Evolutionary conservation across 2,797 vertebrate species (phyloP).

Genomic region (Typhlichthys eigenmanni): DNA sequence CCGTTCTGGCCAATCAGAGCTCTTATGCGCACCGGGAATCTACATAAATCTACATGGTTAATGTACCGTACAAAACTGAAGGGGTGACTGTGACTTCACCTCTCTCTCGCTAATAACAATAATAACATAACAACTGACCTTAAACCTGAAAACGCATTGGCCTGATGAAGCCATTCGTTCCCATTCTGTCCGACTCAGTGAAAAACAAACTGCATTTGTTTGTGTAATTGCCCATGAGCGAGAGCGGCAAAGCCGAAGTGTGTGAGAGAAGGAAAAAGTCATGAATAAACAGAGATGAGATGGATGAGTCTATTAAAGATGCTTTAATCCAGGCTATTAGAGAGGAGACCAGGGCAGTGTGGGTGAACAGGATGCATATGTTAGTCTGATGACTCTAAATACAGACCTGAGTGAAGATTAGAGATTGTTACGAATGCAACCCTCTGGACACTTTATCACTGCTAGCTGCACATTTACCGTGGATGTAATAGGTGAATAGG

Average conservation of each 20-base stretch:
- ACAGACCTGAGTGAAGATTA: conserved; percentile 50
- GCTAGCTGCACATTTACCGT: not conserved
- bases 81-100: conserved; percentile 56
- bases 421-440: conserved; percentile 55
- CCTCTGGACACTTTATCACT: not conserved
- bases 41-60: conserved; percentile 71
- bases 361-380: conserved; percentile 51
- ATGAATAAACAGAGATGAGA: conserved; percentile 71
- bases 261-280: conserved; percentile 30
- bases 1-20: conserved; percentile 53
- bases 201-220: conserved; percentile 73
- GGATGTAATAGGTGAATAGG: not conserved
- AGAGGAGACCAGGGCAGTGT: conserved; percentile 56
- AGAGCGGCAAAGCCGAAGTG: conserved; percentile 22
- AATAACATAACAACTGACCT: conserved; percentile 58
- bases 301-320: conserved; percentile 73
- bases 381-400: conserved; percentile 67
- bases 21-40: conserved; percentile 46
- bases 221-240: conserved; percentile 76
- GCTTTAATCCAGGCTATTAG: conserved; percentile 71
- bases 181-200: conserved; percentile 38
- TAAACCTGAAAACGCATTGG: conserved; percentile 49
- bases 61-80: conserved; percentile 54
- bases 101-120: conserved; percentile 36
- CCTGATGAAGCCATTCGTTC: conserved; percentile 57